Evolutionary conservation across 2,797 vertebrate species (phyloP), one percentile per base, ranked within the genome.

Genomic region (Enteromius fasciolatus): DNA sequence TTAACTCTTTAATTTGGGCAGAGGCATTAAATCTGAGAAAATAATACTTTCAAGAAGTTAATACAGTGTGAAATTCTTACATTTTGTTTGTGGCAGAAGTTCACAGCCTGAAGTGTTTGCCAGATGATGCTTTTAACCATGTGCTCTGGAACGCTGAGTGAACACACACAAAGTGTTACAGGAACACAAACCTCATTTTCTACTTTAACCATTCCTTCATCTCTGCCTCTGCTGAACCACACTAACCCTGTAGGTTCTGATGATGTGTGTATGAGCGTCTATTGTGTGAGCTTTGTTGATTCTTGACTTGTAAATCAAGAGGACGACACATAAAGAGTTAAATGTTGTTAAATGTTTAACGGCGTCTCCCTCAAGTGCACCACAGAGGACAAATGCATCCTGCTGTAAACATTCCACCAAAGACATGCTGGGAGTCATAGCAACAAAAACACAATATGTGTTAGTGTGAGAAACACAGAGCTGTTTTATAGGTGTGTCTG

Each of bases 31-130:
- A 28, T 70, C 23, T 10, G 14, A 72, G 25, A 46, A 25, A 69
- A 70, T 17, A 46, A 73, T 54, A n/a, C 20, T 41, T 14, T 39
- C 11, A 54, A 59, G 7, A 75, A 41, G 33, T 6, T 23, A 54
- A 39, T 18, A 20, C 1, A 59, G 31, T 6, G n/a, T 23, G 0
- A 9, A 20, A 78, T 89, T 54, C 84, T 92, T 81, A 95, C 95
- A 0, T 95, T 97, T 83, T 98, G 97, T 88, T 96, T 97, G 87
- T 98, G 97, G 86, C 97, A 99, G 91, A 98, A 99, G 93, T 97
- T 97, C 67, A 98, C 95, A 4, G 96, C 97, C 78, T 98, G 96
- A 15, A 99, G 93, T 0, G 96, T 98, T 91, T 99, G 98, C 97
- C 97, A 98, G 66, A 92, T 96, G 67, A 98, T 97, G 83, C 94